Percentiles rank a stretch among this genome's conserved stretches.
Evolutionary conservation across 2,797 vertebrate species (phyloP).

Genomic region (Chiloscyllium punctatum): DNA sequence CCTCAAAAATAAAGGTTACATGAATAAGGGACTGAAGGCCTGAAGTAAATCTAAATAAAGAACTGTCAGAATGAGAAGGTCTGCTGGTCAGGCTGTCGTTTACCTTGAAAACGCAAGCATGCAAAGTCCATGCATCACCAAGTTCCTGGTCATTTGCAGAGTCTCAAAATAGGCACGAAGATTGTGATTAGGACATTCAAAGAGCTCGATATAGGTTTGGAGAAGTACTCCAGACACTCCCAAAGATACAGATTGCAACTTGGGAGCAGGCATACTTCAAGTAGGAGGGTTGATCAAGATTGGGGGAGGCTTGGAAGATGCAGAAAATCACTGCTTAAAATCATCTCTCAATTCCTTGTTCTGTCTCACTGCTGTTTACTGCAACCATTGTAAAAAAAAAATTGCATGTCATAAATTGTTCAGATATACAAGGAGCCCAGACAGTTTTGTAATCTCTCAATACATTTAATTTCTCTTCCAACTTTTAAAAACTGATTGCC

Average conservation of each 20-base stretch:
- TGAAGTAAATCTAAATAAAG: neutral
- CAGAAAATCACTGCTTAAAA: neutral
- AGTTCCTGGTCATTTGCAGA: neutral
- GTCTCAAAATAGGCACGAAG: neutral
- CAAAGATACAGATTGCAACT: neutral
- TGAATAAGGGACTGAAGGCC: neutral
- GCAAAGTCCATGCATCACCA: neutral
- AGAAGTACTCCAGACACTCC: neutral
- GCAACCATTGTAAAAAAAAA: neutral
- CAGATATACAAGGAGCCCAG: neutral
- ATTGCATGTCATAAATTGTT: neutral
- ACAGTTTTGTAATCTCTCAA: conserved; percentile 13
- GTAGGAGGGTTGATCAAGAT: too few species aligned
- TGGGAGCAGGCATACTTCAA: neutral
- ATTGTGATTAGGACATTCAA: neutral
- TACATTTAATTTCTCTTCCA: neutral
- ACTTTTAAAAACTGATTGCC: neutral
- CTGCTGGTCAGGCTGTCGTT: neutral
- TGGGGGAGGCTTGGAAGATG: neutral
- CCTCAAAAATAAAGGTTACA: neutral
- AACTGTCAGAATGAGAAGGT: neutral
- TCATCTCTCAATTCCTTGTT: neutral
- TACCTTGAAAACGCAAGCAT: neutral
- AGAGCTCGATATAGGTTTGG: neutral
- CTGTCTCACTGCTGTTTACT: neutral